These are phyloP conservation scores for Pocillopora damicornis DNA, from an alignment of 64 coral and sea anemone genomes.

Conservation along the genomic window DNA sequence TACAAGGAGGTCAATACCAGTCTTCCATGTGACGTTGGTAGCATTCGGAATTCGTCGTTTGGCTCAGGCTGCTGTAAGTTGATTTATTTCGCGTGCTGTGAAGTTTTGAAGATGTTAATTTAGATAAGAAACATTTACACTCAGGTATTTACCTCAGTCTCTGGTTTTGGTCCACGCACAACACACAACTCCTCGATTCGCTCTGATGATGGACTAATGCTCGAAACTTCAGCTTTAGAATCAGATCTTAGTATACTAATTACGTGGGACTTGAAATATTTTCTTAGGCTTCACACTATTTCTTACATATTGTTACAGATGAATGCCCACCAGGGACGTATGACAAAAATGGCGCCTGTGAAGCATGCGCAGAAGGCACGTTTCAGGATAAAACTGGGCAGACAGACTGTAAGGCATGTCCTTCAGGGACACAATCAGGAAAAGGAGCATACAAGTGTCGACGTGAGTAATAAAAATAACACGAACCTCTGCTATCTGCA, in stretches of 20 bases:
- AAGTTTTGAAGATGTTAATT: no score
- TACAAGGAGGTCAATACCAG: background rate
- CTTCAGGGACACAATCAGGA: background rate
- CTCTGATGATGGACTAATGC: no score
- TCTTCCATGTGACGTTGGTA: background rate
- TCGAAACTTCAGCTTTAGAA: no score
- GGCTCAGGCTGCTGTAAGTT: slow-evolving; percentile 2
- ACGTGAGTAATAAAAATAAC: background rate
- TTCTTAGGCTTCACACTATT: background rate
- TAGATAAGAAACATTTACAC: no score
- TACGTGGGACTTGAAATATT: background rate
- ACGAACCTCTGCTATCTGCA: no score
- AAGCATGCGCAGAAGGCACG: background rate
- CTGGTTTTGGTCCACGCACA: no score
- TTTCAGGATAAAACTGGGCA: slow-evolving; percentile 4
- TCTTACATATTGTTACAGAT: background rate
- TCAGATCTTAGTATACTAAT: background rate
- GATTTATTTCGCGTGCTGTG: background rate
- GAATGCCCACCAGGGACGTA: background rate
- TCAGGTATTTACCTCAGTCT: no score
- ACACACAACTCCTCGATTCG: no score
- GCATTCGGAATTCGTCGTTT: slow-evolving; percentile 7
- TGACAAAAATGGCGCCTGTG: background rate
- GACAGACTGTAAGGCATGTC: background rate
- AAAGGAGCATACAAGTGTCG: background rate